phyloP scores from a whole-genome alignment of 2,888 invertebrate species.

The Tipula vernalis region DNA sequence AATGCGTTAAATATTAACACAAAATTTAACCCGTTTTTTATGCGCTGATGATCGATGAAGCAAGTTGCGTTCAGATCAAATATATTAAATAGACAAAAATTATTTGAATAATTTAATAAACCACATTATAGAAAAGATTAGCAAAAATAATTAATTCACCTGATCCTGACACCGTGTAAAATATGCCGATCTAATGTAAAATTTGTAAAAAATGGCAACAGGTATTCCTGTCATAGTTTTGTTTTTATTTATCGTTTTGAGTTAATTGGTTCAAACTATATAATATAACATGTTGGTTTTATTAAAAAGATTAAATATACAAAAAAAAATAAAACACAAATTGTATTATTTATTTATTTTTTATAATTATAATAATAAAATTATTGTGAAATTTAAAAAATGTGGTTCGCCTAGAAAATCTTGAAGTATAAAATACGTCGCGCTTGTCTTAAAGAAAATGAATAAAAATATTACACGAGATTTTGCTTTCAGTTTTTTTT shows the following conservation, averaged over 20 bases:
- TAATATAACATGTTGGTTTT: background rate
- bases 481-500: background rate
- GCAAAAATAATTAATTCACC: background rate
- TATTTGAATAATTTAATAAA: background rate
- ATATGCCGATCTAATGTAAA: background rate
- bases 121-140: background rate
- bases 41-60: background rate
- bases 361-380: background rate
- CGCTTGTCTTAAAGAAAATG: background rate
- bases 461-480: background rate
- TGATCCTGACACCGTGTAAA: background rate
- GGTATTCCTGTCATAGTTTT: background rate
- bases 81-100: background rate
- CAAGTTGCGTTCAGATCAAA: background rate
- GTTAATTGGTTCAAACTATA: background rate
- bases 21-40: background rate
- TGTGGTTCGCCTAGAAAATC: slow-evolving; percentile 16
- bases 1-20: background rate
- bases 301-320: background rate
- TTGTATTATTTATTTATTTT: background rate
- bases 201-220: background rate
- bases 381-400: slow-evolving; percentile 16
- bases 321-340: background rate
- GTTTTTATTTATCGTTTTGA: background rate
- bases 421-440: background rate